Evolutionary conservation across 2,888 invertebrate species (phyloP), one percentile per base, ranked within the genome.

Genomic region (Oscheius onirici): DNA sequence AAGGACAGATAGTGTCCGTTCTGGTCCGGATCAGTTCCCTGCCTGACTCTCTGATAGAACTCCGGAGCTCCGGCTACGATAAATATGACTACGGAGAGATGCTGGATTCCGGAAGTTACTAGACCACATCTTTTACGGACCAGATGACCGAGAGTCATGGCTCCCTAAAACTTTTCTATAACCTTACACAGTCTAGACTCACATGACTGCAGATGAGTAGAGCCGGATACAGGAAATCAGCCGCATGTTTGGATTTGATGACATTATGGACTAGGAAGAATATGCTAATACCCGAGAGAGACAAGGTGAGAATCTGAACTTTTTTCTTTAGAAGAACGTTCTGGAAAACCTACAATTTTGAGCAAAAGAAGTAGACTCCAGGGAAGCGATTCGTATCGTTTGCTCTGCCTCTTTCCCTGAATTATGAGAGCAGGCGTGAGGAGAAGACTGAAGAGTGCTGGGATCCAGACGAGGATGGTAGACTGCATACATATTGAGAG

Each of bases 51-150:
- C 46, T 80, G 76, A 68, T 85, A 85, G 8, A 84, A 69, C 72
- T 86, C 86, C 0, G 86, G 84, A 13, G 92, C 90, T 1, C 93
- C 93, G 60, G 92, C 92, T 44, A 95, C 40, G 0, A 91, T 89
- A 67, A 94, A 88, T 0, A 95, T 86, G 28, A 95, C 89, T 94
- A 96, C 97, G 89, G 95, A 96, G 79, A 94, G 89, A 89, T 95
- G 95, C 74, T 95, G 90, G 69, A 94, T 91, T 1, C 96, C 97
- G 5, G 97, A 96, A 11, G 95, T 92, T 85, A 93, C 91, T 85
- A 95, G 91, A n/a, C 97, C 97, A 90, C 92, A 91, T 87, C 92
- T 92, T 83, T 92, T 92, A 88, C 95, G 94, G 87, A 92, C 92
- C 83, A 92, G 90, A 78, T 94, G 89, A 73, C 95, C 55, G 11